Percentiles rank a stretch among this genome's conserved stretches.
phyloP scores from a whole-genome alignment of 2,797 vertebrate genomes.

The Sus cebifrons region DNA sequence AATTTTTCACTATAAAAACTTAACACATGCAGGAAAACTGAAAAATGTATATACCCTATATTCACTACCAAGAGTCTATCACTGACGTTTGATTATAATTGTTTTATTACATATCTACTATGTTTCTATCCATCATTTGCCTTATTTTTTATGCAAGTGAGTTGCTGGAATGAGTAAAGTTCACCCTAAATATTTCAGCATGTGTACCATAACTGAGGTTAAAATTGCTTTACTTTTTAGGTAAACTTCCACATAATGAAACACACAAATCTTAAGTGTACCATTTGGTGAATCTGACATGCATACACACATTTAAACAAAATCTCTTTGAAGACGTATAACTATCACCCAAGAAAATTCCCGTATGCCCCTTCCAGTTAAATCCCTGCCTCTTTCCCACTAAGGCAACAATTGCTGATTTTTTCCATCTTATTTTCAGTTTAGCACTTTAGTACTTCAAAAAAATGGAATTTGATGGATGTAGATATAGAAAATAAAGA shows the following conservation, averaged over 20 bases:
- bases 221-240: neutral
- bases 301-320: neutral
- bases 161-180: neutral
- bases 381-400: neutral
- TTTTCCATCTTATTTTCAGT: neutral
- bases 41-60: neutral
- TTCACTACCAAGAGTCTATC: neutral
- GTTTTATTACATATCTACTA: neutral
- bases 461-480: neutral
- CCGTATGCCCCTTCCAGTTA: neutral
- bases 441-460: neutral
- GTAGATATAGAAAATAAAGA: neutral
- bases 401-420: neutral
- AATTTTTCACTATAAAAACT: conserved; percentile 1
- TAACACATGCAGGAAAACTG: conserved; percentile 17
- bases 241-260: conserved; percentile 31
- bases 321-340: neutral
- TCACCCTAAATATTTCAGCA: neutral
- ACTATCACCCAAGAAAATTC: neutral
- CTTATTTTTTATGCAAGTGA: neutral
- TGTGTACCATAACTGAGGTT: neutral
- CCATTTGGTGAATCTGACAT: neutral
- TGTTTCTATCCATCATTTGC: neutral
- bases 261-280: neutral
- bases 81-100: neutral